Conservation (phyloP, 2,888 invertebrate species). For the Synanthedon myopaeformis region DNA sequence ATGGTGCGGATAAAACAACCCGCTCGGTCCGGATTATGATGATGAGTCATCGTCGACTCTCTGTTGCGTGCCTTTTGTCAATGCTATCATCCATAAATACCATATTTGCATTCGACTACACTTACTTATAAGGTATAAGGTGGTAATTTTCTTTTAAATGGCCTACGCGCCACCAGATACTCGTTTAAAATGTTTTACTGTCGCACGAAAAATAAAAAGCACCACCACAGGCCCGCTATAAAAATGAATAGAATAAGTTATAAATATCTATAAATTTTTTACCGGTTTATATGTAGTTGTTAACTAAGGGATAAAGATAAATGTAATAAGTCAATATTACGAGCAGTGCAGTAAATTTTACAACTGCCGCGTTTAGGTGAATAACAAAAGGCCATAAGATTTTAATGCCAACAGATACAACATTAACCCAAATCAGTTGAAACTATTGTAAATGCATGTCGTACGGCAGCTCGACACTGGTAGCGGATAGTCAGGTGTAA, state of each 20-base stretch:
- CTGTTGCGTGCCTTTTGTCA: neutral
- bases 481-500: constrained; percentile 8
- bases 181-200: neutral
- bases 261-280: too few species aligned
- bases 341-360: too few species aligned
- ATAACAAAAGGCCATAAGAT: neutral
- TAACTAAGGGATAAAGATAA: too few species aligned
- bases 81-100: neutral
- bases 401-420: constrained; percentile 1
- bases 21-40: neutral
- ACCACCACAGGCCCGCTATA: too few species aligned
- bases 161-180: neutral
- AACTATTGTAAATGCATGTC: too few species aligned
- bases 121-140: neutral
- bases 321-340: too few species aligned
- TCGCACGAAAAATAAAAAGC: too few species aligned
- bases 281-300: too few species aligned
- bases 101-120: neutral
- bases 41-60: neutral
- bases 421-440: too few species aligned
- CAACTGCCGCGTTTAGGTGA: too few species aligned
- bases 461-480: constrained; percentile 14
- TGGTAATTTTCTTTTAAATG: neutral
- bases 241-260: too few species aligned
- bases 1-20: constrained; percentile 7